These are phyloP conservation scores for Nomada fucata DNA, from an alignment of 2,888 invertebrate species.

Conservation along the genomic window DNA sequence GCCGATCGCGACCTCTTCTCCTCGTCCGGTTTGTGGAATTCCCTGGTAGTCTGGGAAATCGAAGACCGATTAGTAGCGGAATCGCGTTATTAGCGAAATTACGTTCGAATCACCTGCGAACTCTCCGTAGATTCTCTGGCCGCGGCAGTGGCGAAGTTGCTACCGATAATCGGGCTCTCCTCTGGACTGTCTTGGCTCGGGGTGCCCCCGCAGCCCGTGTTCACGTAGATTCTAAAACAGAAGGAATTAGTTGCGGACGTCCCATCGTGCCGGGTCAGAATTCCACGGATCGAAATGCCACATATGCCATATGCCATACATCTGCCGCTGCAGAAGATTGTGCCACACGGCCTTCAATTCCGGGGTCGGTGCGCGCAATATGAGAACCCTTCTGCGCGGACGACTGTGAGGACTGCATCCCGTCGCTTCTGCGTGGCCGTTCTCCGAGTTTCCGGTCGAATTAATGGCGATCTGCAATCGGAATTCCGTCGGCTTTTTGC, in stretches of 20 bases:
- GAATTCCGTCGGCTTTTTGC: slow-evolving; percentile 95
- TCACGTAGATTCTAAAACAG: slow-evolving; percentile 91
- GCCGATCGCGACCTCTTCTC: slow-evolving; percentile 70
- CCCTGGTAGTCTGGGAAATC: slow-evolving; percentile 51
- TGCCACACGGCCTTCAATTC: slow-evolving; percentile 96
- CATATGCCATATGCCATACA: no score
- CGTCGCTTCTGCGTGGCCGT: slow-evolving; percentile 72
- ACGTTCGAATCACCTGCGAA: slow-evolving; percentile 75
- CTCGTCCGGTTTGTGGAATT: slow-evolving; percentile 57
- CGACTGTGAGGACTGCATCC: slow-evolving; percentile 83
- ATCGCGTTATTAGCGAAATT: background rate
- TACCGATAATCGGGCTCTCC: slow-evolving; percentile 84
- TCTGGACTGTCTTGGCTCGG: slow-evolving; percentile 91
- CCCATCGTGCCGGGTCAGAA: slow-evolving; percentile 10
- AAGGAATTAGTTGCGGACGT: slow-evolving; percentile 60
- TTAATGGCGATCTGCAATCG: slow-evolving; percentile 87
- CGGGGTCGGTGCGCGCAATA: slow-evolving; percentile 91
- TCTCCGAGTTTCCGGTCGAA: slow-evolving; percentile 75
- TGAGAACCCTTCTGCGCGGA: slow-evolving; percentile 88
- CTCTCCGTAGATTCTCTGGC: slow-evolving; percentile 75
- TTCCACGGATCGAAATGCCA: slow-evolving; percentile 4
- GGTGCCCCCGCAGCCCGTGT: slow-evolving; percentile 91
- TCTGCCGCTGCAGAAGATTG: slow-evolving; percentile 93
- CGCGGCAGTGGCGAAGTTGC: slow-evolving; percentile 67
- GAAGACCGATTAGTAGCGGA: background rate